Conservation (phyloP, 2,113 vertebrate genomes). For the Scomber scombrus region DNA sequence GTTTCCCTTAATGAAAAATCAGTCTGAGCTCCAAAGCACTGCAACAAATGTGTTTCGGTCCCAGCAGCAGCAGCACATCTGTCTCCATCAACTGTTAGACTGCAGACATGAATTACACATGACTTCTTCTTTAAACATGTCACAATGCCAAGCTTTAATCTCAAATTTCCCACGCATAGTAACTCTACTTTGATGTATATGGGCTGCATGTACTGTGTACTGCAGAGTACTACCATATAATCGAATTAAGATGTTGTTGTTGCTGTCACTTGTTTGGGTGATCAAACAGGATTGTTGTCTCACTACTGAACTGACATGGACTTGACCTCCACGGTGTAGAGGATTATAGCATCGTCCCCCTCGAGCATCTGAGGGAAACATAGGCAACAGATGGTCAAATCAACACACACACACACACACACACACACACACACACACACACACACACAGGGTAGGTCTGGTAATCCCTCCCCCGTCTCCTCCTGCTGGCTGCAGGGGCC, state of each 20-base stretch:
- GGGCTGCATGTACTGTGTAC: neutral
- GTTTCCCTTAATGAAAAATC: constrained; percentile 55
- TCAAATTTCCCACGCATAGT: neutral
- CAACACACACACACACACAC: constrained; percentile 26
- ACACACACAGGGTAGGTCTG: constrained; percentile 1
- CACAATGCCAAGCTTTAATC: constrained; percentile 10
- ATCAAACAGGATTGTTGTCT: neutral
- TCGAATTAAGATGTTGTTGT: neutral
- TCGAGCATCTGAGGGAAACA: constrained; percentile 42
- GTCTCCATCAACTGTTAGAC: neutral
- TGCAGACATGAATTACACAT: constrained; percentile 26
- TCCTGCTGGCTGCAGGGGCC: constrained; percentile 24
- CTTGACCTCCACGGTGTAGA: constrained; percentile 45
- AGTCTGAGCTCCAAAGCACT: constrained; percentile 31
- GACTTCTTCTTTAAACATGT: constrained; percentile 7
- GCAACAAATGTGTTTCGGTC: constrained; percentile 12
- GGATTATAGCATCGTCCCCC: constrained; percentile 42
- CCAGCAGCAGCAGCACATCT: constrained; percentile 7
- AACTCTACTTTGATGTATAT: neutral
- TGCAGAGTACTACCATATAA: too few species aligned
- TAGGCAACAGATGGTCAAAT: constrained; percentile 69
- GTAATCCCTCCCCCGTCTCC: constrained; percentile 41
- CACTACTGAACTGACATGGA: constrained; percentile 25
- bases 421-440: too few species aligned
- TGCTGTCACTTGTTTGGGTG: neutral